These are phyloP conservation scores for Griposia aprilina DNA, from an alignment of 2,888 invertebrate species.

Conservation along the genomic window DNA sequence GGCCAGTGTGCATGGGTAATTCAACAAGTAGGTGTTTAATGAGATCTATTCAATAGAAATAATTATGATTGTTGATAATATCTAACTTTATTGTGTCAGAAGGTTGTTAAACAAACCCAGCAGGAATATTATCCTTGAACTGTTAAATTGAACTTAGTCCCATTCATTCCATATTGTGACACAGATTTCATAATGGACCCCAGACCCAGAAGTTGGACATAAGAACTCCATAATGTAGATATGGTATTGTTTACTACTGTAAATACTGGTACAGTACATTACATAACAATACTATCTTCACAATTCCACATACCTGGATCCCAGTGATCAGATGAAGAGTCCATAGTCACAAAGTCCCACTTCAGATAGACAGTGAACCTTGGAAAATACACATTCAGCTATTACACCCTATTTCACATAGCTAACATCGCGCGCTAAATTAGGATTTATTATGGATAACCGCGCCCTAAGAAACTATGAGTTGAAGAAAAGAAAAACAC, in stretches of 20 bases:
- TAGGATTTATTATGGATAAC: constrained; percentile 32
- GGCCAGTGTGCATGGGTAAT: not conserved
- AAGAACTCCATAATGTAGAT: not conserved
- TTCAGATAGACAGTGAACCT: constrained; percentile 45
- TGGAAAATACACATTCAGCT: constrained; percentile 51
- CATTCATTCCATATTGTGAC: not conserved
- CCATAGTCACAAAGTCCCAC: constrained; percentile 77
- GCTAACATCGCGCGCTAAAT: constrained; percentile 20
- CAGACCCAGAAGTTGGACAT: not conserved
- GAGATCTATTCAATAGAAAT: constrained; percentile 9
- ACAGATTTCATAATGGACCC: not conserved
- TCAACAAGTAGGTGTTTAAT: constrained; percentile 21
- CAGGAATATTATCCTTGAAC: not conserved
- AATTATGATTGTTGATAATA: not conserved
- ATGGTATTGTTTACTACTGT: not conserved
- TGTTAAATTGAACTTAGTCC: not conserved
- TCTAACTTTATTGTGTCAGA: not conserved
- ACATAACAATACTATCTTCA: constrained; percentile 17
- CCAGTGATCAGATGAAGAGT: constrained; percentile 83
- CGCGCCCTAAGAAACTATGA: constrained; percentile 51
- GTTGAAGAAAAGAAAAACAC: not conserved
- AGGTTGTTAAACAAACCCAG: not conserved
- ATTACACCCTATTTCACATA: constrained; percentile 17
- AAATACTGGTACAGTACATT: not conserved
- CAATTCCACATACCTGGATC: constrained; percentile 81